These are phyloP conservation scores for Macrobrachium nipponense DNA, from an alignment of 1,140 invertebrate genomes.

Conservation along the genomic window DNA sequence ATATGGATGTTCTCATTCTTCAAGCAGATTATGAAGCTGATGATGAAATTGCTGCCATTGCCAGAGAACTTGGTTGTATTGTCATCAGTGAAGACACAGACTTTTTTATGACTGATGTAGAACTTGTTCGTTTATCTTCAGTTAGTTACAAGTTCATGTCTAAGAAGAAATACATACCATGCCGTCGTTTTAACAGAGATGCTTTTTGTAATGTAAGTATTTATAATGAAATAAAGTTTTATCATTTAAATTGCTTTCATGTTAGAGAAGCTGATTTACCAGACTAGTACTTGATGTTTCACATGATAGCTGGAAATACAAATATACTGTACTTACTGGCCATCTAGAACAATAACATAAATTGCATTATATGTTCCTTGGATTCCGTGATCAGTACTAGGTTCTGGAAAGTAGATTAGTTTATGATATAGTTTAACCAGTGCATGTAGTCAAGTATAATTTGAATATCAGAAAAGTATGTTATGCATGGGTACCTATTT, in stretches of 20 bases:
- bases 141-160: conserved; percentile 28
- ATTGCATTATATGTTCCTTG: too few relatives aligned
- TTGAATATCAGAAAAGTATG: too few relatives aligned
- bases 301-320: too few relatives aligned
- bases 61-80: conserved; percentile 33
- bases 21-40: conserved; percentile 63
- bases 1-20: conserved; percentile 37
- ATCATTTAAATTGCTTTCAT: background rate
- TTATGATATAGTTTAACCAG: too few relatives aligned
- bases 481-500: too few relatives aligned
- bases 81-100: conserved; percentile 62
- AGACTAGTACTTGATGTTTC: too few relatives aligned
- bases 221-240: background rate
- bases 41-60: conserved; percentile 57
- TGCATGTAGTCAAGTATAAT: too few relatives aligned
- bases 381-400: too few relatives aligned
- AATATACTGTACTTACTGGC: too few relatives aligned
- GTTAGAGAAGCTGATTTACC: too few relatives aligned
- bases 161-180: conserved; percentile 36
- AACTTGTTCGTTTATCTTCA: conserved; percentile 37
- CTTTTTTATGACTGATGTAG: conserved; percentile 53
- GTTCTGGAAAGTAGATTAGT: too few relatives aligned
- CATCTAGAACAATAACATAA: too few relatives aligned
- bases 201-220: conserved; percentile 48
- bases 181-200: conserved; percentile 39